A percentile compares a stretch with the other conserved stretches of the same genome.
Conservation (phyloP, 2,888 invertebrate genomes). For the Cephus runcator region DNA sequence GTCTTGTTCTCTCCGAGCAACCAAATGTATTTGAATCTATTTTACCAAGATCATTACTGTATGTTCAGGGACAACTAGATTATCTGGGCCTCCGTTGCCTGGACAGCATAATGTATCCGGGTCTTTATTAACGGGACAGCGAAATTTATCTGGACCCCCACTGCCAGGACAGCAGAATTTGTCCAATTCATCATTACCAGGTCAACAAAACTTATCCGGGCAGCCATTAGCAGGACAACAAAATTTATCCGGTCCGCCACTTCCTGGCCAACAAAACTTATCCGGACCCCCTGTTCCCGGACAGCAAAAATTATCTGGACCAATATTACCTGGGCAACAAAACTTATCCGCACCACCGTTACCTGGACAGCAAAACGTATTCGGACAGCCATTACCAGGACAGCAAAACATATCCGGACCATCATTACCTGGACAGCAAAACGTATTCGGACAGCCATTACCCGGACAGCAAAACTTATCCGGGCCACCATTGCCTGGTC, state of each 20-base stretch:
- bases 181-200: conserved; percentile 14
- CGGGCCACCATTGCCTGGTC: conserved; percentile 39
- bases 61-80: too few relatives aligned
- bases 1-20: too few relatives aligned
- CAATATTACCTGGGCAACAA: conserved; percentile 30
- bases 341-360: conserved; percentile 24
- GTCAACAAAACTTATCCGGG: conserved; percentile 32
- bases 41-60: too few relatives aligned
- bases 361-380: conserved; percentile 25
- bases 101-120: conserved; percentile 17
- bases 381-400: conserved; percentile 16
- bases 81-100: conserved; percentile 34
- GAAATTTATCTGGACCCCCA: conserved; percentile 10
- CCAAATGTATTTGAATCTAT: too few relatives aligned
- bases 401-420: conserved; percentile 32
- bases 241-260: conserved; percentile 30
- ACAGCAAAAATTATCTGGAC: conserved; percentile 37
- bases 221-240: conserved; percentile 32
- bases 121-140: neutral
- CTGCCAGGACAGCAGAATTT: conserved; percentile 16
- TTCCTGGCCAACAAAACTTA: conserved; percentile 33
- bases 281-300: neutral
- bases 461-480: conserved; percentile 29
- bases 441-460: conserved; percentile 25
- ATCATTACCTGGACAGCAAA: conserved; percentile 28